Percentiles rank a stretch among this genome's conserved stretches.
Evolutionary conservation across 2,113 vertebrate genomes (phyloP).

Genomic region (Engraulis encrasicolus): DNA sequence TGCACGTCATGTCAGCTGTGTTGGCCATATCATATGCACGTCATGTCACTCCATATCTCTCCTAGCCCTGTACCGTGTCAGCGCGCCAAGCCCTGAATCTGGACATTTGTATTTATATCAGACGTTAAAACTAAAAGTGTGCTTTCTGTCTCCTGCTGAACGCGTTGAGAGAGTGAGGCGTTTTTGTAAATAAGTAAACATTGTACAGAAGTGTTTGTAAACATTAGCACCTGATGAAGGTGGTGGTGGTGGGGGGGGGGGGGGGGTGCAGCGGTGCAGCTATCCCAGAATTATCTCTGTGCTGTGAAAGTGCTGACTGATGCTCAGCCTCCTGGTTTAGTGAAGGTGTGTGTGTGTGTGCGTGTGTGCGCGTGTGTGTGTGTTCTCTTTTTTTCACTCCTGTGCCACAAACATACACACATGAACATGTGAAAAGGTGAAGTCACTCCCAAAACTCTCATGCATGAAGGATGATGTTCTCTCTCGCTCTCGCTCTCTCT

Average conservation of each 20-base stretch:
- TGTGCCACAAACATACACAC: not conserved
- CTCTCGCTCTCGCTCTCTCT: too few relatives aligned
- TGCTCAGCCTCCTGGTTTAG: not conserved
- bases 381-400: not conserved
- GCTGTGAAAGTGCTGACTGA: not conserved
- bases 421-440: not conserved
- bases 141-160: not conserved
- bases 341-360: not conserved
- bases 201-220: too few relatives aligned
- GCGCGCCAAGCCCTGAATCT: not conserved
- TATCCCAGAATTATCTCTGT: not conserved
- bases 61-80: not conserved
- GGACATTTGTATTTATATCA: not conserved
- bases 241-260: not conserved
- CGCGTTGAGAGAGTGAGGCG: not conserved
- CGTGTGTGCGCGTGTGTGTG: too few relatives aligned
- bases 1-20: too few relatives aligned
- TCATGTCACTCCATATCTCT: too few relatives aligned
- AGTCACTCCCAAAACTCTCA: not conserved
- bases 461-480: not conserved
- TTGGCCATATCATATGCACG: not conserved
- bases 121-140: not conserved
- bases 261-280: not conserved
- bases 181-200: constrained; percentile 16
- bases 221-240: not conserved